Evolutionary conservation across 2,797 vertebrate genomes (phyloP).

Genomic region (Chanos chanos): DNA sequence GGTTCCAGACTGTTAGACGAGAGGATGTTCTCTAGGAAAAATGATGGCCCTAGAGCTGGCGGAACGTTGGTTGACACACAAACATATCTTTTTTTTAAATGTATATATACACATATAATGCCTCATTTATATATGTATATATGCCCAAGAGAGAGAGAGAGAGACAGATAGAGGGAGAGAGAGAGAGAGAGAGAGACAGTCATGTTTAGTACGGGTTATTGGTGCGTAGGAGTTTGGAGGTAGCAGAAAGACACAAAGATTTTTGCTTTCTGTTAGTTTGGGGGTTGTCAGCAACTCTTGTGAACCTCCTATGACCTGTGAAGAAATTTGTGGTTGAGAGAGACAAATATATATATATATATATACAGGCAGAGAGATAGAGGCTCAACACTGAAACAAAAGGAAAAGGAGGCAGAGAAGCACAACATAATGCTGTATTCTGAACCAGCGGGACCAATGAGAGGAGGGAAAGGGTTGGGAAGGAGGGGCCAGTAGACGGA

Average conservation of each 20-base stretch:
- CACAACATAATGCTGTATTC: constrained; percentile 67
- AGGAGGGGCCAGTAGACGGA: constrained; percentile 57
- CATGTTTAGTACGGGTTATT: constrained; percentile 76
- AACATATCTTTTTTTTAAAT: constrained; percentile 59
- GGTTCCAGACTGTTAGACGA: constrained; percentile 99
- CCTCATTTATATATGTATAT: constrained; percentile 81
- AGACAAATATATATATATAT: constrained; percentile 72
- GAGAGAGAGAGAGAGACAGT: constrained; percentile 74
- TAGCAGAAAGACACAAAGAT: constrained; percentile 58
- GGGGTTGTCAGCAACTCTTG: constrained; percentile 61
- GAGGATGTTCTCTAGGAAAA: constrained; percentile 76
- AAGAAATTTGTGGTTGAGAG: constrained; percentile 92
- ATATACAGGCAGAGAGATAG: constrained; percentile 63
- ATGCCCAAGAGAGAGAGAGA: constrained; percentile 71
- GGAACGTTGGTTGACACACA: constrained; percentile 76
- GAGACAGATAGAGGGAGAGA: constrained; percentile 73
- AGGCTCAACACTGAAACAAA: constrained; percentile 75
- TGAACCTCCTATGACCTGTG: constrained; percentile 91
- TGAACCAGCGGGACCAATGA: constrained; percentile 53
- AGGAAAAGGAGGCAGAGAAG: constrained; percentile 72
- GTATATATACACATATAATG: constrained; percentile 79
- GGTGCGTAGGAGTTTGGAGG: constrained; percentile 67
- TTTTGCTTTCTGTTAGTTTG: constrained; percentile 70
- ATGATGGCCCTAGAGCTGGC: constrained; percentile 87
- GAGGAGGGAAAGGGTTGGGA: constrained; percentile 56